phyloP scores from a whole-genome alignment of 2,113 vertebrate genomes.

The Pangasianodon gigas region DNA sequence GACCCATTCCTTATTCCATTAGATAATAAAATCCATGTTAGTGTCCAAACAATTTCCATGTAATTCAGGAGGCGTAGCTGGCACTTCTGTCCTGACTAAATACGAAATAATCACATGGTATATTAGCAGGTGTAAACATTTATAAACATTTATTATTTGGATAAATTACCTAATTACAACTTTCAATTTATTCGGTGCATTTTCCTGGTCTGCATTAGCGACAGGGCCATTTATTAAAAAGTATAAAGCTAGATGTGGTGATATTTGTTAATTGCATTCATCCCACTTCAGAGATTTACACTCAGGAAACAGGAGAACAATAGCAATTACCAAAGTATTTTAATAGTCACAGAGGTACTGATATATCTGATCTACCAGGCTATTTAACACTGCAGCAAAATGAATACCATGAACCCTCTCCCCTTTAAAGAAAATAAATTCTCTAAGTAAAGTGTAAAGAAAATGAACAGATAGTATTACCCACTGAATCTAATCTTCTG shows the following conservation, averaged over 20 bases:
- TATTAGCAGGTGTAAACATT: slow-evolving; percentile 24
- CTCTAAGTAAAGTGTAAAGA: slow-evolving; percentile 6
- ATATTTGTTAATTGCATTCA: slow-evolving; percentile 9
- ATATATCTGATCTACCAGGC: background rate
- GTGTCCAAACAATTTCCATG: slow-evolving; percentile 27
- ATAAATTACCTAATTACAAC: background rate
- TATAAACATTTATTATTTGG: background rate
- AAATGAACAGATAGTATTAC: slow-evolving; percentile 33
- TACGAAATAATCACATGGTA: slow-evolving; percentile 41
- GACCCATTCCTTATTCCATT: slow-evolving; percentile 29
- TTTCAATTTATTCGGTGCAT: slow-evolving; percentile 28
- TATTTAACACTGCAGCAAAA: slow-evolving; percentile 1
- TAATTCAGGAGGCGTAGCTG: slow-evolving; percentile 14
- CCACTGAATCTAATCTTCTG: slow-evolving; percentile 38
- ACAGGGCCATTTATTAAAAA: background rate
- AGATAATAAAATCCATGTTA: slow-evolving; percentile 30
- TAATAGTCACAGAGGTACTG: background rate
- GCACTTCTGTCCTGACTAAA: background rate
- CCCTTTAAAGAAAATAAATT: slow-evolving; percentile 1
- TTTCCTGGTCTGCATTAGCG: background rate
- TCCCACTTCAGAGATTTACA: background rate
- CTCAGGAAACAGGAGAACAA: background rate
- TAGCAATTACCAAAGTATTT: slow-evolving; percentile 17
- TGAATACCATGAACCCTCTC: background rate
- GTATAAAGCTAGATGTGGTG: background rate